Percentiles rank a stretch among this genome's conserved stretches.
These are phyloP conservation scores for Amblyornis subalaris DNA, from an alignment of 2,113 vertebrate species.

Conservation along the genomic window DNA sequence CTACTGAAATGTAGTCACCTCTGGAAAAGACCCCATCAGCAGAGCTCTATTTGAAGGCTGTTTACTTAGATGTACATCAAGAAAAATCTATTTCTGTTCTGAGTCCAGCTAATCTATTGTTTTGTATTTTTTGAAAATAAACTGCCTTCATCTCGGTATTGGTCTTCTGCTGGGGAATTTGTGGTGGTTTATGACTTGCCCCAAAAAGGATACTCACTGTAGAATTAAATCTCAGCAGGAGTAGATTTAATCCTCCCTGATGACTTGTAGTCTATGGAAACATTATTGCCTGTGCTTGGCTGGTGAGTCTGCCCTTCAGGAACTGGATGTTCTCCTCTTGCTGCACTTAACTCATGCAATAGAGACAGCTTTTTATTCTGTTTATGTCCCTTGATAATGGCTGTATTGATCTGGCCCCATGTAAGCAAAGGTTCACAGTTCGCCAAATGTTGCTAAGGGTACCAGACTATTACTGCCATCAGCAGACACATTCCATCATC, in stretches of 20 bases:
- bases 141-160: constrained; percentile 15
- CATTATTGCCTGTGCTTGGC: constrained; percentile 14
- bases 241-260: constrained; percentile 20
- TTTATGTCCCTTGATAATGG: constrained; percentile 54
- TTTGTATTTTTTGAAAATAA: constrained; percentile 42
- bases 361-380: constrained; percentile 45
- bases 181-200: constrained; percentile 11
- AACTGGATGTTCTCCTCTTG: constrained; percentile 40
- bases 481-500: constrained; percentile 46
- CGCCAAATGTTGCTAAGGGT: constrained; percentile 21
- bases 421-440: constrained; percentile 56
- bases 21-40: background rate
- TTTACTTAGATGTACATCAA: background rate
- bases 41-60: background rate
- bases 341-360: constrained; percentile 53
- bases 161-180: constrained; percentile 38
- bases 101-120: background rate
- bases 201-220: background rate
- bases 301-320: constrained; percentile 45
- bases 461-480: constrained; percentile 39
- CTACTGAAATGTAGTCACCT: background rate
- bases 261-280: constrained; percentile 27
- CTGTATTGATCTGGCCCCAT: constrained; percentile 55
- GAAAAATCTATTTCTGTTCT: background rate
- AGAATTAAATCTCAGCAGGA: constrained; percentile 40